Base-by-base conservation (phyloP, 2,113 vertebrate species). In the Garra rufa region DNA sequence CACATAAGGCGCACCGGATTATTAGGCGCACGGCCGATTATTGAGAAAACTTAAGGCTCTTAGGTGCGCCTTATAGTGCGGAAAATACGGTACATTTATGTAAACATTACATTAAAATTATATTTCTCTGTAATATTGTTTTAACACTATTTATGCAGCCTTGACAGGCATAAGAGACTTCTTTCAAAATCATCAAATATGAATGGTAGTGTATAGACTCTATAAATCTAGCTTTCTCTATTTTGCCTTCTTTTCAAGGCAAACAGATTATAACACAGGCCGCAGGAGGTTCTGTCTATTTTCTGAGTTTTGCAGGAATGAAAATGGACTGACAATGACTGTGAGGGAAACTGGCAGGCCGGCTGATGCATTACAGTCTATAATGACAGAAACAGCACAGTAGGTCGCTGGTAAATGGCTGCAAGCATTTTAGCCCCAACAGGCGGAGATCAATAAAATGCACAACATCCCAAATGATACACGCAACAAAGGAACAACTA, bases 371-470 rank as follows among this genome's bases (percentile, higher is more conserved):
- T 26, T 61, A 52, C 76, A 9, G 24, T 61, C 76, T 44, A 44
- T 78, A 78, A 78, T 78, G 76, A 59, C 76, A 61, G n/a, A 78
- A 78, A 61, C 76, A 7, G 8, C 69, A 26, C 52, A 61, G 76
- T 6, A 24, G 76, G 34, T 78, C 55, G n/a, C 55, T 63, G 76
- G 38, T 78, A 61, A 63, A 78, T 44, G 55, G n/a, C 76, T 63
- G 55, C 38, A 61, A 78, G 76, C 76, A 28, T 63, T 63, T 78
- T 61, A 78, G 55, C 38, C 57, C 76, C 76, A 63, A 61, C 38
- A 79, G 55, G 38, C 55, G 4, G 34, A 79, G 76, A 79, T 79
- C 55, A 24, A 79, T 79, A 63, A n/a, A 15, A 79, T 59, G 14
- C 55, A 61, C 30, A 63, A 61, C 55, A 44, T 44, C 76, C 55